phyloP scores from a whole-genome alignment of 2,888 invertebrate genomes.

The Allophyes oxyacanthae region DNA sequence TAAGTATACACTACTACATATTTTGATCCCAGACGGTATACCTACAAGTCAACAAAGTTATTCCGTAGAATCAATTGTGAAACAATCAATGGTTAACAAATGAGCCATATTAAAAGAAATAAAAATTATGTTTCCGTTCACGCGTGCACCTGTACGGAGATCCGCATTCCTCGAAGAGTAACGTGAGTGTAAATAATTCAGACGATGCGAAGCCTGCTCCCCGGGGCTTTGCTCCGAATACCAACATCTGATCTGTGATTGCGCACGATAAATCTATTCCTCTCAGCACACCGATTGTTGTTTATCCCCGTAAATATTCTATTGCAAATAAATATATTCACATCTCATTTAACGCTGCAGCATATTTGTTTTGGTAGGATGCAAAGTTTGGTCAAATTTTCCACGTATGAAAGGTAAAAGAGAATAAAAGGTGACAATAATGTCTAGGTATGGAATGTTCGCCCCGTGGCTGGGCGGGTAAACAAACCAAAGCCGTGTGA shows the following conservation, averaged over 20 bases:
- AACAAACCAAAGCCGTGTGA: slow-evolving; percentile 73
- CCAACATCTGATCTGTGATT: slow-evolving; percentile 86
- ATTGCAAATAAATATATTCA: slow-evolving; percentile 48
- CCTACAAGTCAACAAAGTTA: no score
- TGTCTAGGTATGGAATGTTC: slow-evolving; percentile 62
- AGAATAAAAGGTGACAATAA: slow-evolving; percentile 56
- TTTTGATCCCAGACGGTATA: no score
- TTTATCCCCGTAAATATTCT: slow-evolving; percentile 64
- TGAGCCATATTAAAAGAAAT: slow-evolving; percentile 39
- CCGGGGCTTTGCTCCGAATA: slow-evolving; percentile 81
- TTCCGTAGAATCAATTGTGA: no score
- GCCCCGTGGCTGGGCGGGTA: slow-evolving; percentile 63
- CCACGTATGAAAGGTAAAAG: slow-evolving; percentile 53
- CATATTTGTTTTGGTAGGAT: slow-evolving; percentile 36
- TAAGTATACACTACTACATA: no score
- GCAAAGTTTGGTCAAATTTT: slow-evolving; percentile 41
- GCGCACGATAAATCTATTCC: slow-evolving; percentile 81
- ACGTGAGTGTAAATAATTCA: slow-evolving; percentile 86
- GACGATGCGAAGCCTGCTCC: slow-evolving; percentile 77
- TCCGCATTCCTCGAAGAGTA: slow-evolving; percentile 60
- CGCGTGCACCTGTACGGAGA: slow-evolving; percentile 58
- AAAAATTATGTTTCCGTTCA: slow-evolving; percentile 65
- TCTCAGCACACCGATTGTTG: slow-evolving; percentile 70
- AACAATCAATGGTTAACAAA: slow-evolving; percentile 3
- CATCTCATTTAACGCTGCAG: slow-evolving; percentile 37